A percentile compares a stretch with the other conserved stretches of the same genome.
Conservation (phyloP, 1,140 invertebrate species). For the Microvelia longipes region DNA sequence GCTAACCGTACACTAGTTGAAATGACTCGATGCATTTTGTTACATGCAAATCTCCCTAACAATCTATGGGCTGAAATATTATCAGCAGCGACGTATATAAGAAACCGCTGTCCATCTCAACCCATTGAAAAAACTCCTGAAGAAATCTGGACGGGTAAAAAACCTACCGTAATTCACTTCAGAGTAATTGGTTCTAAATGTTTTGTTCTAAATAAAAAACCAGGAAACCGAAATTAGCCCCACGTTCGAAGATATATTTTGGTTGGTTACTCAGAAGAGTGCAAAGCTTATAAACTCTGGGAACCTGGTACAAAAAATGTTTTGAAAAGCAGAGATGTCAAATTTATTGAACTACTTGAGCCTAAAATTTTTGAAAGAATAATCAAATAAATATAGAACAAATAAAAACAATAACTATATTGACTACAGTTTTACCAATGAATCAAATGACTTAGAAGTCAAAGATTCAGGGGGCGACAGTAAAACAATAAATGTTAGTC, state of each 20-base stretch:
- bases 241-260: background rate
- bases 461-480: too few relatives aligned
- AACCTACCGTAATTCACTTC: background rate
- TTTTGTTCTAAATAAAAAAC: background rate
- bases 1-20: background rate
- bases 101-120: background rate
- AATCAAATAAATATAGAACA: too few relatives aligned
- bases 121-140: background rate
- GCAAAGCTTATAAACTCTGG: background rate
- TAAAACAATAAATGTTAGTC: too few relatives aligned
- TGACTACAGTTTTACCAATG: too few relatives aligned
- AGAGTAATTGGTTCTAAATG: background rate
- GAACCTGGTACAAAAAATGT: background rate
- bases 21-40: background rate
- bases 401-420: too few relatives aligned
- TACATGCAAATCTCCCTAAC: background rate
- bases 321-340: background rate
- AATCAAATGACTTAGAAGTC: too few relatives aligned
- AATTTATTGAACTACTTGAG: background rate
- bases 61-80: background rate
- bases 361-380: too few relatives aligned
- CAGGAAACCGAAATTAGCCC: background rate
- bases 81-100: background rate
- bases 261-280: background rate
- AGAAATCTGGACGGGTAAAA: background rate